Evolutionary conservation across 2,113 vertebrate genomes (phyloP).

Genomic region (Xiphophorus couchianus): DNA sequence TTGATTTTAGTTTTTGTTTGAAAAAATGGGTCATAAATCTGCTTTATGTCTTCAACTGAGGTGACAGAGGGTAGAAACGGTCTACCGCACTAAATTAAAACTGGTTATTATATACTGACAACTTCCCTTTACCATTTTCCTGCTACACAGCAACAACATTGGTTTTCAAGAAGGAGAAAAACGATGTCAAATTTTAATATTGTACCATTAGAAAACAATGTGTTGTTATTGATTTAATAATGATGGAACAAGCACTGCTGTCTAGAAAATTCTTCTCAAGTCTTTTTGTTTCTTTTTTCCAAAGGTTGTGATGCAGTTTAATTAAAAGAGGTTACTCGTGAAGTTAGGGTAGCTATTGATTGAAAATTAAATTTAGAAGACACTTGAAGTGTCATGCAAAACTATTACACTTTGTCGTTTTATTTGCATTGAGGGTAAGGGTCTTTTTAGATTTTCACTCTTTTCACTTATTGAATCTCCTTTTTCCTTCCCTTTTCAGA

Average conservation of each 20-base stretch:
- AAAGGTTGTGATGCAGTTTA: not conserved
- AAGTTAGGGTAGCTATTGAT: not conserved
- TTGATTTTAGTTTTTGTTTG: not conserved
- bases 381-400: not conserved
- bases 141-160: not conserved
- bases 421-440: not conserved
- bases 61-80: not conserved
- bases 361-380: not conserved
- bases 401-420: too few relatives aligned
- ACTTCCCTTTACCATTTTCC: not conserved
- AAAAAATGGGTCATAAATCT: not conserved
- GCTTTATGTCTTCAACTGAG: not conserved
- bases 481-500: constrained; percentile 57
- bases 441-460: too few relatives aligned
- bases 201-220: not conserved
- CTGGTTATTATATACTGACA: not conserved
- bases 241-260: not conserved
- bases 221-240: not conserved
- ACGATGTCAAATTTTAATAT: not conserved
- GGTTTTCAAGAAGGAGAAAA: not conserved
- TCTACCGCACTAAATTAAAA: not conserved
- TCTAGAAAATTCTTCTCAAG: not conserved
- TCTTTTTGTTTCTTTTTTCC: not conserved
- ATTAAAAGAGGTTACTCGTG: not conserved
- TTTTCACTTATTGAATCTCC: not conserved